Evolutionary conservation across 2,888 invertebrate species (phyloP), one percentile per base, ranked within the genome.

Genomic region (Synergus umbraculus): DNA sequence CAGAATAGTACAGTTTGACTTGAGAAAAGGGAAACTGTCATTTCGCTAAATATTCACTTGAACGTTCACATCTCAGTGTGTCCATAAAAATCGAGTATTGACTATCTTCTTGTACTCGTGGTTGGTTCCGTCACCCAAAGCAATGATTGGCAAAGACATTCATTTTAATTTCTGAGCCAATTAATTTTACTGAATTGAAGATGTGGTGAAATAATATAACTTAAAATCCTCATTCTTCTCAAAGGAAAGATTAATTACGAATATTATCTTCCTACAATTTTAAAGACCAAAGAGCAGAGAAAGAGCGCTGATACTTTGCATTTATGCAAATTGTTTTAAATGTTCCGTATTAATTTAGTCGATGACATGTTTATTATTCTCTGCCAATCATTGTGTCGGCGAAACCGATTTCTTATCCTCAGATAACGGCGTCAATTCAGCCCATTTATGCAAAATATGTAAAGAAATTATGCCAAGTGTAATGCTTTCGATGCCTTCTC

Each of bases 1-100:
- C 84, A 87, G 86, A 87, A 86, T 87, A 89, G 87, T 89, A 88
- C 87, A 86, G 85, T 85, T 86, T 87, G 87, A 87, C 89, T 89
- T 81, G 87, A 86, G 84, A 84, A 83, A 84, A 81, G 83, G 79
- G 81, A 84, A 82, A 77, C 83, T 76, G 49, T 81, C 76, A 64
- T 63, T 78, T 81, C 76, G 77, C 67, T 77, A 60, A 78, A 86
- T 83, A 84, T 85, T 85, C 82, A 78, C 81, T 83, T 81, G 82
- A 86, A 83, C 83, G 85, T 85, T 77, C 83, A 85, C 54, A 41
- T 67, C 18, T 86, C 78, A 81, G 85, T 86, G 82, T 85, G 58
- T 85, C 67, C 79, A 78, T 85, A 83, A 83, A 86, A 86, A 87
- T 84, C 83, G 85, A 86, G 85, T 85, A 86, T 86, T 83, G 84